Evolutionary conservation across 92 coral and sea anemone species (phyloP).

Genomic region (Epizoanthus ramosus): DNA sequence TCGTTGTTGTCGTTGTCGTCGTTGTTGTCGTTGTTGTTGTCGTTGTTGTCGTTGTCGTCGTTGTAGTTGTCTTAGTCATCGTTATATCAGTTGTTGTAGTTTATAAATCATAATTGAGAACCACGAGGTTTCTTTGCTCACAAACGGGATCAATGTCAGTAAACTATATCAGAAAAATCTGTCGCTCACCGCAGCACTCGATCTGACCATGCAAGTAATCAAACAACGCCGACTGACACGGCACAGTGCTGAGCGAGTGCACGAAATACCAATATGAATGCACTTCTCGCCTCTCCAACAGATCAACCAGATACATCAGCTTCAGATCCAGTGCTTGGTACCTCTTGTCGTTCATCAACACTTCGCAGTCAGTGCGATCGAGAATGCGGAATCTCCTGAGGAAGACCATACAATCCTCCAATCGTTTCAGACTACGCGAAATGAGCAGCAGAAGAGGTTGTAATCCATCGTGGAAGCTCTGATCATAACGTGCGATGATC

Average conservation of each 20-base stretch:
- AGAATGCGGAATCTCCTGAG: conserved; percentile 13
- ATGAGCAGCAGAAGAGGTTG: conserved; percentile 19
- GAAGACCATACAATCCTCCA: conserved; percentile 9
- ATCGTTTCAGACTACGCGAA: conserved; percentile 1
- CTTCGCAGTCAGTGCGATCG: conserved; percentile 31
- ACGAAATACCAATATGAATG: conserved; percentile 28
- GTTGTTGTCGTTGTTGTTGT: too few species aligned
- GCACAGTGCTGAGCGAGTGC: conserved; percentile 4
- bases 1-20: too few species aligned
- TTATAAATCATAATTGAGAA: too few species aligned
- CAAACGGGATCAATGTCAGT: too few species aligned
- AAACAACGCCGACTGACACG: conserved; percentile 1
- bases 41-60: too few species aligned
- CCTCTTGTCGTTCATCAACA: conserved; percentile 27
- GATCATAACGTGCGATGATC: neutral
- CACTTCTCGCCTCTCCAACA: conserved; percentile 7
- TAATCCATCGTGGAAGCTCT: conserved; percentile 6
- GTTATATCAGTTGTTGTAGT: too few species aligned
- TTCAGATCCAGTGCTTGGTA: conserved; percentile 26
- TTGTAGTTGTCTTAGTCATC: too few species aligned
- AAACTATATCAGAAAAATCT: neutral
- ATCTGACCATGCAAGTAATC: conserved; percentile 17
- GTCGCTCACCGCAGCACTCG: conserved; percentile 16
- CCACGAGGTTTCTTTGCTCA: too few species aligned
- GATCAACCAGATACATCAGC: conserved; percentile 22